Base-by-base conservation (phyloP, 2,113 vertebrate genomes). In the Struthio camelus region DNA sequence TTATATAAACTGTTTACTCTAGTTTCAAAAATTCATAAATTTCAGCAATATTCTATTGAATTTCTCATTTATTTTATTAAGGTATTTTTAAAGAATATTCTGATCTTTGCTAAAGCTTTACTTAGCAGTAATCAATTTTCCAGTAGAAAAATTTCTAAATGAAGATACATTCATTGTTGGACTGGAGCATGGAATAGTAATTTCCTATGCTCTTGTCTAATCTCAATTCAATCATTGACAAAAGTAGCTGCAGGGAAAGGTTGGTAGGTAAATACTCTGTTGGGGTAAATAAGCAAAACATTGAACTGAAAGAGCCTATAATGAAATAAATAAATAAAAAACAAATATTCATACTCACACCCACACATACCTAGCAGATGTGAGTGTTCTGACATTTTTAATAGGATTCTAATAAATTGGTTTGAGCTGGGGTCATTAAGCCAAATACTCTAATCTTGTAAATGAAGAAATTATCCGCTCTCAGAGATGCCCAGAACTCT, bases 21-120 rank as follows among this genome's bases (percentile, higher is more conserved):
- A 80, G 50, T 38, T 65, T 96, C 86, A 88, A 53, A 84, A 72
- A 75, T 92, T 89, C 73, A 93, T 72, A 24, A 85, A 36, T 20
- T 79, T 96, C 59, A 96, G 28, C 53, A 58, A 73, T 92, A 90
- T 89, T 50, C 22, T 87, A 80, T 64, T 56, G 23, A 80, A 76
- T 59, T 58, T 36, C 3, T 79, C 46, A 42, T 6, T 71, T 72
- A 30, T 80, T 83, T 89, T 46, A 58, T 54, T 28, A 42, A 69
- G 11, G 2, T 1, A 28, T 61, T 38, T 18, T 44, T 19, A 50
- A 92, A 61, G 36, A 87, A 58, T 89, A 85, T 91, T 95, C 80
- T 61, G 50, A 87, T 90, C 22, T 80, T 95, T 90, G 44, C 30
- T 87, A 51, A 76, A 94, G 42, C 70, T 96, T 93, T 93, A 79